Percentiles rank a stretch among this genome's conserved stretches.
These are phyloP conservation scores for Phortica okadai DNA, from an alignment of 2,888 invertebrate species.

Conservation along the genomic window DNA sequence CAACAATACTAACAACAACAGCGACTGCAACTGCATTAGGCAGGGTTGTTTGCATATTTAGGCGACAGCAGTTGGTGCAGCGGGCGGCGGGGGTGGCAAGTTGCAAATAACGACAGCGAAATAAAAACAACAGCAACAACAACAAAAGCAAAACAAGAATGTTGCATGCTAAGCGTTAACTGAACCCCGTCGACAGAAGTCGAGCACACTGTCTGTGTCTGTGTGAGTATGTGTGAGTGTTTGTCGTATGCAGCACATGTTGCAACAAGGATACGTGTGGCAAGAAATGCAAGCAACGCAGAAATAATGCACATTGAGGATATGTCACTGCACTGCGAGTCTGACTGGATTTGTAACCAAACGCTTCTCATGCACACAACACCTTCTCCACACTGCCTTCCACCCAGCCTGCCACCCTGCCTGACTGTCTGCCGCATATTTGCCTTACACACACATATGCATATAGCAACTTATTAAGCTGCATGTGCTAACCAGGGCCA, in stretches of 20 bases:
- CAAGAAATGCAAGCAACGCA: slow-evolving; percentile 11
- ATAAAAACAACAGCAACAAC: too few relatives aligned
- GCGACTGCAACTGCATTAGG: slow-evolving; percentile 9
- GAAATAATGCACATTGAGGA: not conserved
- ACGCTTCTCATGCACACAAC: not conserved
- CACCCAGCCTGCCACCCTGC: not conserved
- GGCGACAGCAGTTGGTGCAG: not conserved
- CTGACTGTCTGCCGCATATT: not conserved
- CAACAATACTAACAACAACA: slow-evolving; percentile 23
- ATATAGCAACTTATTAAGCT: slow-evolving; percentile 2
- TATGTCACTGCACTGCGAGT: slow-evolving; percentile 1
- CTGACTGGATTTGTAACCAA: slow-evolving; percentile 1
- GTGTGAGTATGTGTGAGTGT: not conserved
- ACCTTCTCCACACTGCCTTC: not conserved
- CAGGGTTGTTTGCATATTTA: slow-evolving; percentile 14
- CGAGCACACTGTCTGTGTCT: not conserved
- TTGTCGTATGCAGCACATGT: slow-evolving; percentile 20
- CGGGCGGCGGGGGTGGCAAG: not conserved
- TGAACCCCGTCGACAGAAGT: not conserved
- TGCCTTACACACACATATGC: not conserved
- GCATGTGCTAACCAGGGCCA: slow-evolving; percentile 16
- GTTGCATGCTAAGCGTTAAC: slow-evolving; percentile 2
- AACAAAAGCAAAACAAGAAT: not conserved
- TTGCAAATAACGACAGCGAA: too few relatives aligned
- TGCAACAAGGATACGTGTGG: slow-evolving; percentile 24